phyloP scores from a whole-genome alignment of 2,113 vertebrate genomes.

The Dermatemys mawii region DNA sequence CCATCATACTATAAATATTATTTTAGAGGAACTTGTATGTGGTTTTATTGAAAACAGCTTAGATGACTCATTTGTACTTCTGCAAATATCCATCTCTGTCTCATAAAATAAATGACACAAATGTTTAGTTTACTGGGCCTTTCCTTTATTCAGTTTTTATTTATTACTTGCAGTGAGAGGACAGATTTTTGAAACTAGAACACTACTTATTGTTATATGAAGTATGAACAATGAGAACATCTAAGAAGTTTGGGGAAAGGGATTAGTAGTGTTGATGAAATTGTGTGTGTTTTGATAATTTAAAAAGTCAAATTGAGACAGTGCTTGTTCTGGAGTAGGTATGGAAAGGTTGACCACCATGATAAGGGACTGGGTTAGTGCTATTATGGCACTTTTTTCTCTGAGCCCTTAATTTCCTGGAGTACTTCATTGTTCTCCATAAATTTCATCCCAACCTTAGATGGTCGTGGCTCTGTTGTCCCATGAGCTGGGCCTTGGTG shows the following conservation, averaged over 20 bases:
- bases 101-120: neutral
- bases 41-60: fast-evolving
- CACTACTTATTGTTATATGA: neutral
- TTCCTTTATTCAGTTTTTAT: neutral
- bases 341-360: neutral
- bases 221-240: neutral
- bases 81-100: neutral
- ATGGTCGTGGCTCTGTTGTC: neutral
- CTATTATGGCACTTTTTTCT: neutral
- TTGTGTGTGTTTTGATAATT: neutral
- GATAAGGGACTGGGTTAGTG: neutral
- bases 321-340: neutral
- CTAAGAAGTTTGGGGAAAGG: neutral
- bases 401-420: neutral
- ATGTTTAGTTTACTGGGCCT: neutral
- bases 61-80: neutral
- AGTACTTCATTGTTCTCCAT: neutral
- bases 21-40: neutral
- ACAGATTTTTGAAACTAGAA: neutral
- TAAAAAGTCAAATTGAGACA: neutral
- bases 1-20: fast-evolving
- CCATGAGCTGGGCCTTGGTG: fast-evolving
- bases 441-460: neutral
- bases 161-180: neutral
- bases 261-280: neutral